Evolutionary conservation across 1,140 invertebrate species (phyloP).

Genomic region (Popillia japonica): DNA sequence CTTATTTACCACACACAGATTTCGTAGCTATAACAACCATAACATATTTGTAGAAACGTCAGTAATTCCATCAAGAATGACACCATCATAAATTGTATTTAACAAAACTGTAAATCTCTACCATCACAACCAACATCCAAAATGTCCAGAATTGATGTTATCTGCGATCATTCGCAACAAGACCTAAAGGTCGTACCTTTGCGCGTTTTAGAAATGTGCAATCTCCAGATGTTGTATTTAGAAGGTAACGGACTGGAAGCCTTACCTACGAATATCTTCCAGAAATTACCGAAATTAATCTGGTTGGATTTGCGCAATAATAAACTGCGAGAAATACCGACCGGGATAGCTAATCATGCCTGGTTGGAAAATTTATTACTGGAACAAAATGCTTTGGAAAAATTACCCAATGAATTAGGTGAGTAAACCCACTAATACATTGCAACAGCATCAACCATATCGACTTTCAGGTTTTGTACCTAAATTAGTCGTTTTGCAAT

Average conservation of each 20-base stretch:
- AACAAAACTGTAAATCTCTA: background rate
- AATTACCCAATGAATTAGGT: slow-evolving; percentile 54
- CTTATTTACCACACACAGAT: too few species aligned
- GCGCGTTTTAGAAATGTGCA: slow-evolving; percentile 50
- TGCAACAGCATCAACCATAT: too few species aligned
- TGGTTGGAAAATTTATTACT: slow-evolving; percentile 54
- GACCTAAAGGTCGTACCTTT: slow-evolving; percentile 51
- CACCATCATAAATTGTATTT: background rate
- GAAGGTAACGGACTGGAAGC: slow-evolving; percentile 56
- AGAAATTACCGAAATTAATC: slow-evolving; percentile 53
- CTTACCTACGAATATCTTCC: slow-evolving; percentile 58
- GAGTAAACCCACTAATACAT: too few species aligned
- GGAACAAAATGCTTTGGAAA: slow-evolving; percentile 55
- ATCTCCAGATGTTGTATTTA: slow-evolving; percentile 59
- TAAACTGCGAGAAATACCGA: too few species aligned
- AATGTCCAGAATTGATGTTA: slow-evolving; percentile 52
- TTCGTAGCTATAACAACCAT: too few species aligned
- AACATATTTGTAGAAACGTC: background rate
- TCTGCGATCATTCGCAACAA: slow-evolving; percentile 51
- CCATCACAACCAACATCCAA: background rate
- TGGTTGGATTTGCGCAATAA: slow-evolving; percentile 37
- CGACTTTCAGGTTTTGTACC: background rate
- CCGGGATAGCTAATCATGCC: too few species aligned
- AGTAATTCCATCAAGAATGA: slow-evolving; percentile 12
- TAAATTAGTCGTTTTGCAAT: slow-evolving; percentile 26